Base-by-base conservation (phyloP, 2,113 vertebrate species). In the Carassius auratus region DNA sequence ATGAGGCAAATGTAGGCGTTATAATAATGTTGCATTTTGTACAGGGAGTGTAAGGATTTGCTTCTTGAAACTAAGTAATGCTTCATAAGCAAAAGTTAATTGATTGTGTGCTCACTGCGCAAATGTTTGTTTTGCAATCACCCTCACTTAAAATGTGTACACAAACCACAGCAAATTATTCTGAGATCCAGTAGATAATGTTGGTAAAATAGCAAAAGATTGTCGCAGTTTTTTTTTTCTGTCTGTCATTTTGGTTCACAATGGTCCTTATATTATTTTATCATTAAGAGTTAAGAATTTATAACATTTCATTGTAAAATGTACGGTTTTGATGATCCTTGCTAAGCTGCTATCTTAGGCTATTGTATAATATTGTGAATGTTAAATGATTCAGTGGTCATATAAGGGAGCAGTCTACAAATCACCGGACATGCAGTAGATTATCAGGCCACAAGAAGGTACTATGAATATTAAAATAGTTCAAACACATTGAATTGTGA, bases 91-190 rank as follows among this genome's bases (percentile, higher is more conserved):
- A 19, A 69, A 36, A 69, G 14, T 9, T 17, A 8, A 9, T 10
- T 38, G 15, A 36, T 33, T 36, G 7, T 19, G 15, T 36, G 15
- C 33, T 19, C 15, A 30, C 30, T 30, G 2, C 1, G 30, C 30
- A 71, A 10, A 71, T 71, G 68, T 71, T 71, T 71, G 68, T 71
- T 71, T 71, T 69, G 30, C 10, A 69, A 19, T 38, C 15, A 36
- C 68, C 33, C 33, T 71, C 33, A 71, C 10, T 59, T 21, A 17
- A 17, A 17, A 33, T 33, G 13, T 66, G 61, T 64, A 10, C 26
- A 26, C 61, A 62, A 13, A 12, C n/a, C 26, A 62, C 9, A 64
- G 61, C 61, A 26, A 5, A 64, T 64, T 13, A 64, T 12, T 13
- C 3, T 23, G 9, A 26, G 23, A 10, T 52, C 50, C 50, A 52